Conservation (phyloP, 2,888 invertebrate species). For the Epirrhoe tristata region DNA sequence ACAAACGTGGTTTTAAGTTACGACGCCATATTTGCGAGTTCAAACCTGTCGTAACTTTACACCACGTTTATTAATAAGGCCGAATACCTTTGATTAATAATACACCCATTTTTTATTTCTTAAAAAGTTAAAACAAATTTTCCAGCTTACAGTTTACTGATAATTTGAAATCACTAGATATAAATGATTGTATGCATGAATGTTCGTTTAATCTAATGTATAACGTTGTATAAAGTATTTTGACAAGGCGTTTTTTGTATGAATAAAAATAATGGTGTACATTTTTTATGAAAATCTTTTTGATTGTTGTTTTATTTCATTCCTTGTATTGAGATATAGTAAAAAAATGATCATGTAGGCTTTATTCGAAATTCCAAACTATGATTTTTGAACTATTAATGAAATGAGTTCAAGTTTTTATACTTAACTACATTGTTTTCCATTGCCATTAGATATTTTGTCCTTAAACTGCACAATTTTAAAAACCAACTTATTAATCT, state of each 20-base stretch:
- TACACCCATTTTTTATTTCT: not conserved
- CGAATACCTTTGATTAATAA: not conserved
- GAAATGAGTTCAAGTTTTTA: too few species aligned
- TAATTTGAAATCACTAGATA: conserved; percentile 10
- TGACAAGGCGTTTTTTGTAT: conserved; percentile 71
- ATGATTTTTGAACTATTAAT: too few species aligned
- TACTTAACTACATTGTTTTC: too few species aligned
- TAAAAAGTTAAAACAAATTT: not conserved
- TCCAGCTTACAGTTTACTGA: not conserved
- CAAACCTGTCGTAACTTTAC: too few species aligned
- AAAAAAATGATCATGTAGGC: too few species aligned
- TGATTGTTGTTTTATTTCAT: conserved; percentile 52
- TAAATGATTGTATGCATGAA: conserved; percentile 30
- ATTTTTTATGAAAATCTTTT: conserved; percentile 58
- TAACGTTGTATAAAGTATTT: conserved; percentile 79
- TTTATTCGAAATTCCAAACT: too few species aligned
- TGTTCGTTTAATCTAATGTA: conserved; percentile 47
- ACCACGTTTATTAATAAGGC: too few species aligned
- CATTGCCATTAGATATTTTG: too few species aligned
- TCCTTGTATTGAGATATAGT: not conserved
- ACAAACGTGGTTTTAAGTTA: too few species aligned
- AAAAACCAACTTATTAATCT: too few species aligned
- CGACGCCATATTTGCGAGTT: too few species aligned
- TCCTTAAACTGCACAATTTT: too few species aligned
- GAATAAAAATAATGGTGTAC: conserved; percentile 71